Conservation (phyloP, 2,888 invertebrate genomes). For the Epinotia brunnichana region DNA sequence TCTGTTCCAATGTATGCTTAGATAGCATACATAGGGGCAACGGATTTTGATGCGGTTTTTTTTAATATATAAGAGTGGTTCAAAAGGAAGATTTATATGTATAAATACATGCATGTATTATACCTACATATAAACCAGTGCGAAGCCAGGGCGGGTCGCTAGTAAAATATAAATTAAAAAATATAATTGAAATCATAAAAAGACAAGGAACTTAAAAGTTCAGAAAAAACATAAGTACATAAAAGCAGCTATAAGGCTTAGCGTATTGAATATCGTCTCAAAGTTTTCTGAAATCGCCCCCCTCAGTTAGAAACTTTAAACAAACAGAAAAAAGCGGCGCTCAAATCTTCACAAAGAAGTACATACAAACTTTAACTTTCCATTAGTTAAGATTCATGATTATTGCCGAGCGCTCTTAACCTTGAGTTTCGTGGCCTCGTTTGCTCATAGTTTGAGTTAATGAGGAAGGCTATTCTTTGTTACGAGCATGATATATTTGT, state of each 20-base stretch:
- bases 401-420: slow-evolving; percentile 4
- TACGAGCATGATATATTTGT: slow-evolving; percentile 12
- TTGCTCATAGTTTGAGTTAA: slow-evolving; percentile 61
- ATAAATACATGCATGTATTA: no score
- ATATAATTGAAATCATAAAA: no score
- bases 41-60: no score
- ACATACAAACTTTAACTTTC: slow-evolving; percentile 10
- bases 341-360: slow-evolving; percentile 8
- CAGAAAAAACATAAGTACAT: no score
- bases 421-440: slow-evolving; percentile 63
- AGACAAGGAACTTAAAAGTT: no score
- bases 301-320: slow-evolving; percentile 4
- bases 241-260: neutral
- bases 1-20: no score
- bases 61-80: no score
- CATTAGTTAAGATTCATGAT: slow-evolving; percentile 22
- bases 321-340: slow-evolving; percentile 1
- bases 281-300: neutral
- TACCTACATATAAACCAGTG: no score
- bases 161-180: no score
- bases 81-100: no score
- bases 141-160: no score
- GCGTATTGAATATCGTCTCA: slow-evolving; percentile 3
- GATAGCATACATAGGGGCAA: no score
- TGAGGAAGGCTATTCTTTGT: slow-evolving; percentile 78